A percentile compares a stretch with the other conserved stretches of the same genome.
Conservation (phyloP, 2,113 vertebrate species). For the Coreoperca whiteheadi region DNA sequence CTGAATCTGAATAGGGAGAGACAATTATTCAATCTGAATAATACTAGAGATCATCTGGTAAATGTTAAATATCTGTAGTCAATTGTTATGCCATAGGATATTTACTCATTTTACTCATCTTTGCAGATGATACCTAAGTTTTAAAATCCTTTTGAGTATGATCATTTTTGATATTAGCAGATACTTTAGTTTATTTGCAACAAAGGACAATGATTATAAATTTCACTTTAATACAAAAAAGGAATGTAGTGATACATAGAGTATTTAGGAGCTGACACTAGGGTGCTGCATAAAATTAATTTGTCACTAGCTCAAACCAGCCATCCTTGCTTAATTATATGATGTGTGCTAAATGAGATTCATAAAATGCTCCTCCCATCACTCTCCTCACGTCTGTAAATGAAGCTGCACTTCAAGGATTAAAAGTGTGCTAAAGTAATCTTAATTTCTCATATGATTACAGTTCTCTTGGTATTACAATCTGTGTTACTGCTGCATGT, state of each 20-base stretch:
- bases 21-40: no score
- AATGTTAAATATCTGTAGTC: neutral
- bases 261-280: neutral
- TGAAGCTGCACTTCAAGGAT: constrained; percentile 8
- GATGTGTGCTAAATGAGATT: constrained; percentile 10
- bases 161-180: neutral
- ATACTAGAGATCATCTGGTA: constrained; percentile 7
- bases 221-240: neutral
- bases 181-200: neutral
- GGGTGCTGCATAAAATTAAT: neutral
- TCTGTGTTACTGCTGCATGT: constrained; percentile 5
- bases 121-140: constrained; percentile 2
- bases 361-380: constrained; percentile 29
- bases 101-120: neutral
- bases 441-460: constrained; percentile 18
- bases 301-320: neutral
- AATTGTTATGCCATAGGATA: neutral
- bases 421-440: constrained; percentile 4
- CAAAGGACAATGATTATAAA: neutral
- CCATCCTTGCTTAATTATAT: constrained; percentile 4
- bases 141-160: neutral
- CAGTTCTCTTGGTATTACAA: constrained; percentile 8
- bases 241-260: neutral
- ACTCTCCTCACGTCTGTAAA: constrained; percentile 1
- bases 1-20: no score